phyloP scores from a whole-genome alignment of 2,888 invertebrate species.

The Amiota mariae region DNA sequence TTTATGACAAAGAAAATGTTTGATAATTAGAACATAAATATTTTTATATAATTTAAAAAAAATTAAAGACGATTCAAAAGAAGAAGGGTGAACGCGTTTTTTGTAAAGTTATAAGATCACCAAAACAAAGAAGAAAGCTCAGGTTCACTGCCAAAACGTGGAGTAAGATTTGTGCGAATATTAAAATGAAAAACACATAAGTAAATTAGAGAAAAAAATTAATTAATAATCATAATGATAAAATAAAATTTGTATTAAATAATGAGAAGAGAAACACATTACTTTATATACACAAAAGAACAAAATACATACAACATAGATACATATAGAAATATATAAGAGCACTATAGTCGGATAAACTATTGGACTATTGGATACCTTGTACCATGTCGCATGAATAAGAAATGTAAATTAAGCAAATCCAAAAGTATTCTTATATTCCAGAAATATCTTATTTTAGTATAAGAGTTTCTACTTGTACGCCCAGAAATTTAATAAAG shows the following conservation, averaged over 20 bases:
- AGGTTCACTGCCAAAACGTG: conserved; percentile 72
- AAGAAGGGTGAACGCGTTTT: conserved; percentile 44
- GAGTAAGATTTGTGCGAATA: conserved; percentile 57
- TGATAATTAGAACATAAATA: neutral
- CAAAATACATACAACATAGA: neutral
- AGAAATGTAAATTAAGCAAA: no score
- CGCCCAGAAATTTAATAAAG: no score
- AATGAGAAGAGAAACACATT: neutral
- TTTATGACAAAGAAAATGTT: neutral
- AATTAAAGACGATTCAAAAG: conserved; percentile 37
- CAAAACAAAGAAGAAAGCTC: conserved; percentile 65
- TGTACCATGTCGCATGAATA: no score
- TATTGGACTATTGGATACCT: no score
- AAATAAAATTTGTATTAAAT: neutral
- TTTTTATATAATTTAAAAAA: conserved; percentile 33
- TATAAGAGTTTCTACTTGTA: no score
- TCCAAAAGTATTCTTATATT: no score
- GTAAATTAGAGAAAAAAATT: conserved; percentile 16
- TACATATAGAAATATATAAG: neutral
- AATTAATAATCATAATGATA: neutral
- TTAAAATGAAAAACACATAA: conserved; percentile 24
- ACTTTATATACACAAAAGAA: conserved; percentile 12
- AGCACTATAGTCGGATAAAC: no score
- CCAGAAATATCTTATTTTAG: no score
- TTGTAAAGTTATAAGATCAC: conserved; percentile 57